Conservation (phyloP, 2,888 invertebrate genomes). For the Agrochola litura region DNA sequence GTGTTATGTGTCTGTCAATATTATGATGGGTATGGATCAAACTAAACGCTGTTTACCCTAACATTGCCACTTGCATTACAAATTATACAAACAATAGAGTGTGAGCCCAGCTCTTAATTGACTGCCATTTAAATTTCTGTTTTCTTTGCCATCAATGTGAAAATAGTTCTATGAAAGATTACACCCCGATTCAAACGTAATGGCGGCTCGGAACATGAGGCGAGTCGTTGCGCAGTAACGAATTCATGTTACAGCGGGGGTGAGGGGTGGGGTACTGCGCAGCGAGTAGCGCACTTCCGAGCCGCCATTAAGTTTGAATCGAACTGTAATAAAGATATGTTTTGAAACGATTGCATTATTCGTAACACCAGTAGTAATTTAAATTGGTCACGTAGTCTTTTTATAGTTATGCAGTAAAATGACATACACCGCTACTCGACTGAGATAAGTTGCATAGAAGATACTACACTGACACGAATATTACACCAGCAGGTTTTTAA, state of each 20-base stretch:
- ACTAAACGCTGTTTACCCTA: conserved; percentile 2
- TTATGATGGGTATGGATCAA: conserved; percentile 12
- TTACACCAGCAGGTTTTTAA: neutral
- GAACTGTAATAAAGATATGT: conserved; percentile 15
- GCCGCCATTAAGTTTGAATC: no score
- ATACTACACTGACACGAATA: neutral
- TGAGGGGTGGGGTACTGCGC: no score
- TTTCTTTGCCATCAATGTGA: conserved; percentile 24
- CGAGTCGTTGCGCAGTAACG: no score
- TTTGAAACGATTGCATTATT: conserved; percentile 20
- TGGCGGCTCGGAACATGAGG: no score
- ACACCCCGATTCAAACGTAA: no score
- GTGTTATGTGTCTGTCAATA: conserved; percentile 17
- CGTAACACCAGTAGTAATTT: conserved; percentile 11
- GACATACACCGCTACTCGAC: neutral
- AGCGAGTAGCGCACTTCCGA: no score
- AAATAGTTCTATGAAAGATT: conserved; percentile 25
- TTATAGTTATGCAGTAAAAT: conserved; percentile 29
- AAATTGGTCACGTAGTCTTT: conserved; percentile 30
- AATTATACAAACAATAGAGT: conserved; percentile 17
- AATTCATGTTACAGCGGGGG: no score
- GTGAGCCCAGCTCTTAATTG: conserved; percentile 4
- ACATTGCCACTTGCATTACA: conserved; percentile 3
- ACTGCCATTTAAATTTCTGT: conserved; percentile 33
- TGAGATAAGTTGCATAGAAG: neutral